Base-by-base conservation (phyloP, 1,140 invertebrate genomes). In the Lepidurus apus region DNA sequence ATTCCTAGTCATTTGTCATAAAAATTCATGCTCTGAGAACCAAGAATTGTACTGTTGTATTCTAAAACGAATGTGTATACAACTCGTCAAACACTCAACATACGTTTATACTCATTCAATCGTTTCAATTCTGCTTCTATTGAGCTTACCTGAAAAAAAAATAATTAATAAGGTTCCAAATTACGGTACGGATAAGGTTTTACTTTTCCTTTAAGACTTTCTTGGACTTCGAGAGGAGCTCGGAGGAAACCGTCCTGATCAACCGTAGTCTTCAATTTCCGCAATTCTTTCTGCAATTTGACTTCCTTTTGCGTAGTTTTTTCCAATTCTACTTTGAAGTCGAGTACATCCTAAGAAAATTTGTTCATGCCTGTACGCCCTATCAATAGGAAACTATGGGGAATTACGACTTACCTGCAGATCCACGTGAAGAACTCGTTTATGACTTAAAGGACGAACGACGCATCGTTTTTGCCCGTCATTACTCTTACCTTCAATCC, bases 241-340 rank as follows among this genome's bases (percentile, higher is more conserved):
- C 53, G 53, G 4, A 65, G 53, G 13, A 65, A 65, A 65, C 53
- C 53, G 7, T 65, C n/a, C 53, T 65, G 53, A 65, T 21, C 53
- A 1, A 21, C 8, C 53, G 53, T 21, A 65, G 53, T 65, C 53
- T 65, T 65, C 21, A 65, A 65, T 65, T 65, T 65, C n/a, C 8
- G 8, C 43, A 87, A 80, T 79, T 85, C 85, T 74, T 84, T 84
- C 73, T 83, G 74, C 17, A 86, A 76, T 81, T 86, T 83, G 42
- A 81, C 80, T 77, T 82, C 82, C 80, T 85, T 87, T 77, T 83
- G 84, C 74, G 83, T 81, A 24, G 86, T 65, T 65, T 65, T 65
- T 65, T 65, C 53, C 53, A 65, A 17, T 4, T 65, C 53, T 65
- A 65, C 53, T 65, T 65, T 65, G 53, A 65, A 65, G n/a, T 65